Conservation (phyloP, 2,888 invertebrate species). For the Charanyca ferruginea region DNA sequence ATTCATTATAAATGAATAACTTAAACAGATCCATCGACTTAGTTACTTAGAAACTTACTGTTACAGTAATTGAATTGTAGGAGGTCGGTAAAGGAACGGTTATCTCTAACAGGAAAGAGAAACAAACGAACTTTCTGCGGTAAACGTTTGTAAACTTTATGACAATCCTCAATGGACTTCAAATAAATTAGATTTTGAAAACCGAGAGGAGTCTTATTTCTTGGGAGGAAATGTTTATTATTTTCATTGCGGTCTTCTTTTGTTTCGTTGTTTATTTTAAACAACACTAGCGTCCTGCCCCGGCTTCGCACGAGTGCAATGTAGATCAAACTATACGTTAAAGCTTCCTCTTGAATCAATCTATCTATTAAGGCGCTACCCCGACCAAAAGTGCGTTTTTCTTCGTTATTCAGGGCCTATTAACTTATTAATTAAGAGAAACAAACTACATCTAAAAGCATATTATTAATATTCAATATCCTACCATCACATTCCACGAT, state of each 20-base stretch:
- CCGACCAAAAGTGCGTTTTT: too few relatives aligned
- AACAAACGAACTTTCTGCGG: slow-evolving; percentile 38
- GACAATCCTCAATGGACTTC: slow-evolving; percentile 40
- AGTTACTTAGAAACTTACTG: slow-evolving; percentile 16
- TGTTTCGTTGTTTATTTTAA: slow-evolving; percentile 9
- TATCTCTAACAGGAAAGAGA: slow-evolving; percentile 23
- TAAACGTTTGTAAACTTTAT: slow-evolving; percentile 53
- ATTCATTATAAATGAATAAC: slow-evolving; percentile 16
- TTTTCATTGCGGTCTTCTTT: slow-evolving; percentile 7
- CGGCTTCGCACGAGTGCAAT: too few relatives aligned
- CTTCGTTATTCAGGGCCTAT: too few relatives aligned
- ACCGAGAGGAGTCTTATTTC: slow-evolving; percentile 14
- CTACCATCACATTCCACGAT: too few relatives aligned
- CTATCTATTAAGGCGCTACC: too few relatives aligned
- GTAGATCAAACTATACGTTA: too few relatives aligned
- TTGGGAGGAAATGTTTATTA: slow-evolving; percentile 8
- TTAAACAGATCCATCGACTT: slow-evolving; percentile 1
- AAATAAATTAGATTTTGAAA: slow-evolving; percentile 52
- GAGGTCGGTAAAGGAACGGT: slow-evolving; percentile 12
- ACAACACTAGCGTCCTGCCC: too few relatives aligned
- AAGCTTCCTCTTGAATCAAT: too few relatives aligned
- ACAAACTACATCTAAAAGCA: too few relatives aligned
- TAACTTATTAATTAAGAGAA: too few relatives aligned
- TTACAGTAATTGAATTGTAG: slow-evolving; percentile 33
- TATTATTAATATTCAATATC: too few relatives aligned